These are phyloP conservation scores for Oikopleura vanhoeffeni DNA, from an alignment of 23 tunicate species.

Conservation along the genomic window DNA sequence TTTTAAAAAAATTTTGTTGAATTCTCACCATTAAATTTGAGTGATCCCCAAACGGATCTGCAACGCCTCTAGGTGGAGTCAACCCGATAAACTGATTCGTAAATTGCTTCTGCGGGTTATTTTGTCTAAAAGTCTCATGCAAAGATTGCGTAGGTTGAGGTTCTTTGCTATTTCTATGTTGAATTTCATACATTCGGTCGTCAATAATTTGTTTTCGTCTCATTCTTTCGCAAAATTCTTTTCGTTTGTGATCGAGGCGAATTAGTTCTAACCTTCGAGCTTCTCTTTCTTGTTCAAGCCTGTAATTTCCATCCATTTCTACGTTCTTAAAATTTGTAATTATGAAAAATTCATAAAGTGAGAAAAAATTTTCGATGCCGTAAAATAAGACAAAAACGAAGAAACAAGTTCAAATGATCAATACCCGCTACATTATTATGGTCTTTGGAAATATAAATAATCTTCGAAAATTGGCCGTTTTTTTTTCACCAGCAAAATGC, in stretches of 20 bases:
- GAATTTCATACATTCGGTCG: background rate
- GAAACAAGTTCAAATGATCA: background rate
- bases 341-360: background rate
- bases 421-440: background rate
- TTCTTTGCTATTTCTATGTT: background rate
- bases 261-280: background rate
- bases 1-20: no score
- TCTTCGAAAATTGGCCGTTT: background rate
- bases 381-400: no score
- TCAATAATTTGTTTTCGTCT: background rate
- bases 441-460: background rate
- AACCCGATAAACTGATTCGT: background rate
- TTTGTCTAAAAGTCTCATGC: background rate
- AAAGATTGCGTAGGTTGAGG: background rate
- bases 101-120: background rate
- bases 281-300: background rate
- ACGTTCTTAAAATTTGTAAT: background rate
- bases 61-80: background rate
- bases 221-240: no score
- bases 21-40: no score
- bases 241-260: background rate
- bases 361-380: background rate
- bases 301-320: background rate
- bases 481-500: no score
- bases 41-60: background rate